These are phyloP conservation scores for Agelas oroides DNA, from an alignment of 37 sponge, comb jelly and placozoan genomes.

Conservation along the genomic window DNA sequence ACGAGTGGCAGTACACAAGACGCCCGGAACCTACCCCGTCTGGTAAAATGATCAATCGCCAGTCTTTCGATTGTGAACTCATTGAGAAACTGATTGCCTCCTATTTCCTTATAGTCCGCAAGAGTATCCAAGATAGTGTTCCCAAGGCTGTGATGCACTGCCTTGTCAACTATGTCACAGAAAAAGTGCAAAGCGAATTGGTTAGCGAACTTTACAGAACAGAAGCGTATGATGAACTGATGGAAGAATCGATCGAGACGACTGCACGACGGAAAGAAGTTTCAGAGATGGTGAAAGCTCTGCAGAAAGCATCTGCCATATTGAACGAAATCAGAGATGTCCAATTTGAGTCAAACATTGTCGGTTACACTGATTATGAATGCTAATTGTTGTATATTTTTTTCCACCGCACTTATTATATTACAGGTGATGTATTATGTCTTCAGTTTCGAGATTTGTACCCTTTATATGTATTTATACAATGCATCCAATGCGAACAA, in stretches of 20 bases:
- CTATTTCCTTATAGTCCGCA: slow-evolving; percentile 93
- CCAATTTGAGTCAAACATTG: slow-evolving; percentile 65
- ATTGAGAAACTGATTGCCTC: slow-evolving; percentile 90
- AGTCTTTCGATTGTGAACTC: slow-evolving; percentile 77
- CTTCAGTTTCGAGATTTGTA: too few relatives aligned
- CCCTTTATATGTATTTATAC: too few relatives aligned
- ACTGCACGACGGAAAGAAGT: slow-evolving; percentile 68
- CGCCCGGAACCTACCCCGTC: background rate
- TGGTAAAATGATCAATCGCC: slow-evolving; percentile 20
- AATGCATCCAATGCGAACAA: too few relatives aligned
- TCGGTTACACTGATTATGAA: slow-evolving; percentile 49
- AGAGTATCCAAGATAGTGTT: slow-evolving; percentile 94
- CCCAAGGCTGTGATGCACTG: slow-evolving; percentile 99
- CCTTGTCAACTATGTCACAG: slow-evolving; percentile 91
- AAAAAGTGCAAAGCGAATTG: slow-evolving; percentile 86
- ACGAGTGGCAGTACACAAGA: background rate
- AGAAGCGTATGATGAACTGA: slow-evolving; percentile 80
- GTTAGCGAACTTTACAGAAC: slow-evolving; percentile 89
- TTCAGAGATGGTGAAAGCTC: slow-evolving; percentile 87
- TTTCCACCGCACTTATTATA: too few relatives aligned
- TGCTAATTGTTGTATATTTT: background rate
- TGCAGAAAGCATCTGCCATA: slow-evolving; percentile 73
- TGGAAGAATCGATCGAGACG: slow-evolving; percentile 79
- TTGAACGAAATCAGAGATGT: slow-evolving; percentile 84
- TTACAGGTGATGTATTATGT: too few relatives aligned